Conservation (phyloP, 2,113 vertebrate genomes). For the Trematocara nigrifrons region DNA sequence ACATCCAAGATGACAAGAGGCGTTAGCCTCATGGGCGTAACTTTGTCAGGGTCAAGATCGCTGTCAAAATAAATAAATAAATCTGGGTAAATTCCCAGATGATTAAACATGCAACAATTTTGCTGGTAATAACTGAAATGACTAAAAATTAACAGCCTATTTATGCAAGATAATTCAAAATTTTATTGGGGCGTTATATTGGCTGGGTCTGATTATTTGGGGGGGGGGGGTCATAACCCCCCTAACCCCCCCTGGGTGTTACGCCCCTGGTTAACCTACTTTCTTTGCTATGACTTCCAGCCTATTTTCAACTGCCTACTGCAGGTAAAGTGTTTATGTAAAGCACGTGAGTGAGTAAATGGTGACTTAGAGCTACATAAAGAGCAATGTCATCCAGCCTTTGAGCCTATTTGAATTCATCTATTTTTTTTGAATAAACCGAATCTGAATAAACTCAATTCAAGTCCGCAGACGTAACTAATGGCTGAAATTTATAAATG, state of each 20-base stretch:
- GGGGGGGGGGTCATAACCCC: background rate
- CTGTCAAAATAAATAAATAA: background rate
- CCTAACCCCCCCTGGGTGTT: background rate
- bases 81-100: background rate
- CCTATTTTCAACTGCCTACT: background rate
- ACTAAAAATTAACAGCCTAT: background rate
- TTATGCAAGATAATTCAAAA: background rate
- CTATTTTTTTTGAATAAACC: background rate
- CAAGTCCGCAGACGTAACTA: background rate
- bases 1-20: background rate
- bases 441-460: background rate
- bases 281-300: background rate
- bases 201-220: background rate
- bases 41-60: background rate
- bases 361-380: background rate
- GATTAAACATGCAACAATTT: background rate
- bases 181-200: background rate
- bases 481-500: background rate
- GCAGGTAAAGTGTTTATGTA: background rate
- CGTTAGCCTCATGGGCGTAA: background rate
- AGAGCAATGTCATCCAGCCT: background rate
- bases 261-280: background rate
- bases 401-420: constrained; percentile 11
- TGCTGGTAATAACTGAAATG: background rate
- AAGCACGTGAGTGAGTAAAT: background rate